Base-by-base conservation (phyloP, 2,113 vertebrate genomes). In the Dendropsophus ebraccatus region DNA sequence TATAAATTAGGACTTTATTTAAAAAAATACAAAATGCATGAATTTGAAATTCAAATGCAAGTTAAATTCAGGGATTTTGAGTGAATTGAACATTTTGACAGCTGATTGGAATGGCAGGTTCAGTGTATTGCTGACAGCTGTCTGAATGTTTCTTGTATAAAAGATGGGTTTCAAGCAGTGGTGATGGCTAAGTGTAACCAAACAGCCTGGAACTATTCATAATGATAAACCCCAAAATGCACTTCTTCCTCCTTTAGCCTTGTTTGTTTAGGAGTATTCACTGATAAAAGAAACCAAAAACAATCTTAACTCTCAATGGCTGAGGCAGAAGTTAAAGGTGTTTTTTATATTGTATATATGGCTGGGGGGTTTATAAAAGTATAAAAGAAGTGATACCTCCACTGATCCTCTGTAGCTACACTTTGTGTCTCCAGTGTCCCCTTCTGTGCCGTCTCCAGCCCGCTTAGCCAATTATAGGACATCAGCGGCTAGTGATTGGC, bases 21-120 rank as follows among this genome's bases (percentile, higher is more conserved):
- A 41, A 73, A 77, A 73, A 60, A 41, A 72, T 21, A 79, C 41
- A 78, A 86, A 86, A 86, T 81, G 77, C 76, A 81, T 16, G 41
- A 73, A 87, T 87, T 74, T 87, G 78, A 87, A 87, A 87, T 87
- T 81, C 78, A 81, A 87, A 86, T 86, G 67, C 2, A 81, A 60
- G 85, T 74, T 62, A 86, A 73, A 74, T 87, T 74, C 41, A 25
- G 19, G 67, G 81, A 87, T 87, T 87, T 32, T 81, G 85, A 74
- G 69, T 74, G 77, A 87, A 86, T n/a, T 74, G 85, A 86, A 62
- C 69, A 9, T 81, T 87, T 87, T 87, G 85, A 87, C 85, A 87
- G 78, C 69, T 87, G 85, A 87, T 74, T 70, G 85, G 54, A 19
- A 74, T 81, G 85, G 78, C 85, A 87, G 77, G 32, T 72, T 81